Percentiles rank a stretch among this genome's conserved stretches.
Conservation (phyloP, 1,140 invertebrate genomes). For the Spodoptera frugiperda region DNA sequence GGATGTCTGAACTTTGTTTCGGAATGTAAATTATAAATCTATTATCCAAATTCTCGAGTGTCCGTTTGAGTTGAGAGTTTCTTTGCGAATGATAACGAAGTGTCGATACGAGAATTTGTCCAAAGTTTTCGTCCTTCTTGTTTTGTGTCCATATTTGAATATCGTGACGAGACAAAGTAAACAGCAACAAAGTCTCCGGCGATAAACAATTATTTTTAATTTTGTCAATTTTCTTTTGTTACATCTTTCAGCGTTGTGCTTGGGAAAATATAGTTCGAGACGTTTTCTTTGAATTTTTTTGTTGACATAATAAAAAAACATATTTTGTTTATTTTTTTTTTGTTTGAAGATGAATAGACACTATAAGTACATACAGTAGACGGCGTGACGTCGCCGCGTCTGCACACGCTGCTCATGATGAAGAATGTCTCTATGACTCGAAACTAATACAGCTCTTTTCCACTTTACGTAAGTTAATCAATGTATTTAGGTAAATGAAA, state of each 20-base stretch:
- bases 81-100: constrained; percentile 43
- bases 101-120: constrained; percentile 43
- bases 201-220: constrained; percentile 46
- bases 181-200: constrained; percentile 10
- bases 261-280: too few species aligned
- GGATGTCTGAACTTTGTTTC: constrained; percentile 36
- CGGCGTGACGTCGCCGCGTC: too few species aligned
- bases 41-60: constrained; percentile 42
- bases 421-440: too few species aligned
- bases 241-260: too few species aligned
- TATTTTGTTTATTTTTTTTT: neutral
- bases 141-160: constrained; percentile 43
- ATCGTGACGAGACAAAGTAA: constrained; percentile 45
- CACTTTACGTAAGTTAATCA: too few species aligned
- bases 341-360: too few species aligned
- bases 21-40: constrained; percentile 47
- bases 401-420: too few species aligned
- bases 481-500: too few species aligned
- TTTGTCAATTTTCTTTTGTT: constrained; percentile 26
- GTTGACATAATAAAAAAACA: neutral
- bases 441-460: too few species aligned
- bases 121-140: constrained; percentile 26
- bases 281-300: too few species aligned
- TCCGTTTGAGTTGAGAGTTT: constrained; percentile 43
- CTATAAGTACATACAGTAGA: too few species aligned